A percentile compares a stretch with the other conserved stretches of the same genome.
These are phyloP conservation scores for Zaprionus ghesquierei DNA, from an alignment of 1,140 invertebrate species.

Conservation along the genomic window DNA sequence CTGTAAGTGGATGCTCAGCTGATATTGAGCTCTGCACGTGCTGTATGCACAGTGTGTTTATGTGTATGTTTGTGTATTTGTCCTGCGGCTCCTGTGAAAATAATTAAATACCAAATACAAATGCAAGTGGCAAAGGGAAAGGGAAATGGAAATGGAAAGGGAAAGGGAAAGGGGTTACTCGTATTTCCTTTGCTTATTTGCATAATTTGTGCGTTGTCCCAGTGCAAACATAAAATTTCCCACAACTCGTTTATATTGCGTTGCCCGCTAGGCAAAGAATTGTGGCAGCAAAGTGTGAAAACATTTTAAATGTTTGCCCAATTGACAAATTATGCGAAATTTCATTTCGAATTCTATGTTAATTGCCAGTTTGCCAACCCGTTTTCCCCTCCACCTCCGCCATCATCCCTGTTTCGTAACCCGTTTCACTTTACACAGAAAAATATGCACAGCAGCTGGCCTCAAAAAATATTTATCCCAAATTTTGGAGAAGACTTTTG, in stretches of 20 bases:
- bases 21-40: slow-evolving; percentile 16
- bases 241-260: not conserved
- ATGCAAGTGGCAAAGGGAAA: too few species aligned
- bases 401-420: not conserved
- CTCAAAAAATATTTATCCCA: not conserved
- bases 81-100: not conserved
- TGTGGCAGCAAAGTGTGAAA: not conserved
- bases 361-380: slow-evolving; percentile 36
- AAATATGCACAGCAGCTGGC: not conserved
- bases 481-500: not conserved
- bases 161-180: not conserved
- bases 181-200: slow-evolving; percentile 43
- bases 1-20: not conserved
- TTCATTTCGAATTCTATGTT: slow-evolving; percentile 36
- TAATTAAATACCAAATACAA: not conserved
- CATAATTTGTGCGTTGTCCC: slow-evolving; percentile 34
- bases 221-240: not conserved
- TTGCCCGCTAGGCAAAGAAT: not conserved
- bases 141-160: too few species aligned
- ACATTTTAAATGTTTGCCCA: slow-evolving; percentile 31
- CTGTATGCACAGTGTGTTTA: not conserved
- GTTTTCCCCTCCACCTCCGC: too few species aligned
- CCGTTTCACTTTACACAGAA: not conserved
- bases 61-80: not conserved
- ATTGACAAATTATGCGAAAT: slow-evolving; percentile 23